Percentiles rank a stretch among this genome's conserved stretches.
These are phyloP conservation scores for Eulemur coronatus DNA, from an alignment of 2,797 vertebrate genomes.

Conservation along the genomic window DNA sequence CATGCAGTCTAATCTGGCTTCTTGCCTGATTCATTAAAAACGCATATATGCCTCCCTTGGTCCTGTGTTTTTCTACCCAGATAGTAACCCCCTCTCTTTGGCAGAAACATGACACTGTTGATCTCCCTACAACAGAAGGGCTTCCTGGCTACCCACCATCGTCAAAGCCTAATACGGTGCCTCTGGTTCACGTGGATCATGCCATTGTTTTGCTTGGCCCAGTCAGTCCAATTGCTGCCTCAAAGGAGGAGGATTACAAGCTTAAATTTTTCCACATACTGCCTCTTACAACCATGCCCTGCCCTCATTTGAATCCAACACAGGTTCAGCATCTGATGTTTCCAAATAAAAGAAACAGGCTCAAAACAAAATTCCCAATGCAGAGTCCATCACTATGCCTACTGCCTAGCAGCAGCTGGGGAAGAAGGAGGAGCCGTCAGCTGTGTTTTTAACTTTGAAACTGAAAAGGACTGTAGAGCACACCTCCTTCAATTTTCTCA, in stretches of 20 bases:
- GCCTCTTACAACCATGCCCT: background rate
- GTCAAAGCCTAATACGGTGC: background rate
- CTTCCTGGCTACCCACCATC: background rate
- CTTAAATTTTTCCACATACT: background rate
- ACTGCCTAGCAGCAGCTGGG: background rate
- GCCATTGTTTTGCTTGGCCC: background rate
- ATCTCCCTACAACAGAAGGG: background rate
- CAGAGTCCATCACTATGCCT: background rate
- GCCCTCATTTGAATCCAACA: background rate
- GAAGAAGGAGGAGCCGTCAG: background rate
- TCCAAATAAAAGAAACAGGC: background rate
- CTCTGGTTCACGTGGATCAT: background rate
- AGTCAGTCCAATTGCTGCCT: background rate
- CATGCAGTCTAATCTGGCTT: background rate
- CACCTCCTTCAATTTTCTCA: background rate
- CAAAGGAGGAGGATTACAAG: background rate
- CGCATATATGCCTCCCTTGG: background rate
- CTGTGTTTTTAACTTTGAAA: background rate
- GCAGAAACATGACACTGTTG: fast-evolving
- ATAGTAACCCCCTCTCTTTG: background rate
- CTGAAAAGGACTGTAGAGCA: background rate
- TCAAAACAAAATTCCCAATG: background rate
- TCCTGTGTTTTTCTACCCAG: background rate
- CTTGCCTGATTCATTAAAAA: background rate
- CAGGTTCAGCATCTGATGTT: background rate